Evolutionary conservation across 2,113 vertebrate species (phyloP), one percentile per base, ranked within the genome.

Genomic region (Meles meles): DNA sequence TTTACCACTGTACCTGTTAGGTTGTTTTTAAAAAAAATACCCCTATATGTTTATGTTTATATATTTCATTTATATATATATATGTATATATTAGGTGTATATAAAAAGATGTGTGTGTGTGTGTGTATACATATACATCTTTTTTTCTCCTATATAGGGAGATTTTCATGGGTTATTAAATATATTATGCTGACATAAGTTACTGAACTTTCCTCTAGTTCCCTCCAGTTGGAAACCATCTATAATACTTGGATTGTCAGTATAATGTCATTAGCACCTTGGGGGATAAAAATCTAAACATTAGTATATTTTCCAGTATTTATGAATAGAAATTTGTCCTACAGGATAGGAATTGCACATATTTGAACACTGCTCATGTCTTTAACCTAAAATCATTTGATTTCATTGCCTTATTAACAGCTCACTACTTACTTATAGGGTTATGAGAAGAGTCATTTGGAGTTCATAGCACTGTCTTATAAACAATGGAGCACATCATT

Each of bases 131-230:
- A 98, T 98, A 96, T 76, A 93, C 98, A 97, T 93, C 44, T 87
- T 97, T 92, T 92, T 94, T 97, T 95, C 65, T 74, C 47, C 61
- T 72, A 44, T 94, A 57, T 52, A 65, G 21, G 91, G 96, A 97
- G 98, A 18, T 87, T 95, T 95, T 96, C 90, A 88, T 94, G 97
- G 90, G 81, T 98, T 98, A 98, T 98, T 98, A 98, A 97, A 97
- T 98, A 94, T 92, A 86, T 90, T 97, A 79, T 88, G 97, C 67
- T 98, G 82, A 96, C 88, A 89, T 77, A 97, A 98, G 94, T 96
- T 97, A 91, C 80, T 93, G 97, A 52, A 98, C 82, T 29, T 44
- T 96, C 86, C 79, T 91, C 67, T 37, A 95, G 67, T 83, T 85
- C 72, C 81, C 52, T 93, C 69, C 91, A 42, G 71, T 96, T 98